Evolutionary conservation across 2,113 vertebrate genomes (phyloP).

Genomic region (Gymnogyps californianus): DNA sequence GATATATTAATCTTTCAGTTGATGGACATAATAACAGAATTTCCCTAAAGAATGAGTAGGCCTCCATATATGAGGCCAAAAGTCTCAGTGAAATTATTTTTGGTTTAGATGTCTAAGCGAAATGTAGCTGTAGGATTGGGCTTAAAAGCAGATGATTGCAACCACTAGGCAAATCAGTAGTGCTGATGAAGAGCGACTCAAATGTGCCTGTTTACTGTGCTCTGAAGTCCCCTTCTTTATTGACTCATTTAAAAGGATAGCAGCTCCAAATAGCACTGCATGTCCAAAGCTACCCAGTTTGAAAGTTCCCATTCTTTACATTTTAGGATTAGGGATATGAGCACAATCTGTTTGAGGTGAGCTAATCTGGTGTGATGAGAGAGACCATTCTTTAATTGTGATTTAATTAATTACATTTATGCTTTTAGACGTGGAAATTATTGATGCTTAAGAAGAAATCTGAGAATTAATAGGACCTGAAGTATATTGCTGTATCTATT

Average conservation of each 20-base stretch:
- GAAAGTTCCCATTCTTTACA: not conserved
- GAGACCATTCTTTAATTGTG: not conserved
- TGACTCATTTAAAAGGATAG: not conserved
- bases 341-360: not conserved
- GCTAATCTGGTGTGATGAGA: not conserved
- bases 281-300: not conserved
- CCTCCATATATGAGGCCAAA: not conserved
- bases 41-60: not conserved
- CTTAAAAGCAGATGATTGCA: not conserved
- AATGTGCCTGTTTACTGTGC: not conserved
- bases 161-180: not conserved
- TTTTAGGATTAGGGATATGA: not conserved
- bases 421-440: conserved; percentile 3
- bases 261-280: not conserved
- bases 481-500: not conserved
- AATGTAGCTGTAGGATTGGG: not conserved
- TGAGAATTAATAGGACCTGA: not conserved
- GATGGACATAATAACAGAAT: not conserved
- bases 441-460: not conserved
- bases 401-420: conserved; percentile 27
- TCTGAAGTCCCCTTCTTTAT: not conserved
- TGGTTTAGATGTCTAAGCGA: not conserved
- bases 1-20: not conserved
- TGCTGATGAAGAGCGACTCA: not conserved
- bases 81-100: not conserved